Evolutionary conservation across 2,113 vertebrate genomes (phyloP), one percentile per base, ranked within the genome.

Genomic region (Aramus guarauna): DNA sequence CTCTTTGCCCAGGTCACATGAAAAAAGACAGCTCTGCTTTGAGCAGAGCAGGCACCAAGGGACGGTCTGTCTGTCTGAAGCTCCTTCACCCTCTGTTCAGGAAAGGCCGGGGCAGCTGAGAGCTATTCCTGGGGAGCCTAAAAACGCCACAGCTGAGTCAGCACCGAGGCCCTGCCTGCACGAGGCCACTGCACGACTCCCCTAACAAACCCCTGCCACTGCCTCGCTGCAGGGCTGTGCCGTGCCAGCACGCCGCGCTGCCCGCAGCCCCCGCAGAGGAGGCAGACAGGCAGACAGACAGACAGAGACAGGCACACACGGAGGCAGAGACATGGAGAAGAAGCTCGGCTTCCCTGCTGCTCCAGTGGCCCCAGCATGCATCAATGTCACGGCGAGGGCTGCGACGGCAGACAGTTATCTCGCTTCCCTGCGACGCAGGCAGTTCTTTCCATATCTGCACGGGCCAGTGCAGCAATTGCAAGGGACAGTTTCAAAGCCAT

Each of bases 61-160:
- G 52, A 58, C 20, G 5, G 30, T 12, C 79, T 0, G 0, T 45
- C 55, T 11, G 12, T 13, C 64, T 22, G 17, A 19, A 63, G 58
- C 71, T 93, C 53, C 62, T 72, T 15, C n/a, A 3, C 0, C 1
- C 18, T 75, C 73, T 22, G 32, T 48, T 58, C 43, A 56, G 58
- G 72, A 80, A 71, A 88, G 53, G 67, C 71, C 9, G 3, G 50
- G 39, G 81, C 90, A 94, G 95, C 78, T 82, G 85, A 50, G 27
- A 95, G 80, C 88, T 96, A 92, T 95, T 96, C 93, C 88, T 83
- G 64, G 93, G 63, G 76, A 94, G 56, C 72, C 92, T 92, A 88
- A 95, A 92, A 92, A 78, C 1, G 0, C 67, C 9, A 0, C 0
- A 3, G 56, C 68, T 74, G 91, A 83, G 64, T 85, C 89, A 80